Base-by-base conservation (phyloP, 2,888 invertebrate genomes). In the Perizoma flavofasciatum region DNA sequence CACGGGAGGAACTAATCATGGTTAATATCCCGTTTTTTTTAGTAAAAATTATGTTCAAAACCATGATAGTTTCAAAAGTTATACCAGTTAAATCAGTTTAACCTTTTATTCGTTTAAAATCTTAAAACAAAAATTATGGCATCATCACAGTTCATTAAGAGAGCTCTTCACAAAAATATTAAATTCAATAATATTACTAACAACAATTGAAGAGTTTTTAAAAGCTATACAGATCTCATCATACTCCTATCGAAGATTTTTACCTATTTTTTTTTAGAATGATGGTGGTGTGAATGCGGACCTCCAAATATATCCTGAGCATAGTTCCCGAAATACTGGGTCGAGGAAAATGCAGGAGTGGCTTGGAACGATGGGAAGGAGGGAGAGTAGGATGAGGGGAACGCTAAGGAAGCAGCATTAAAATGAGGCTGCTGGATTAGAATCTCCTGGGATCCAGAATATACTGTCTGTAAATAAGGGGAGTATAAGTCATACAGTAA, bases 351-450 rank as follows among this genome's bases (percentile, higher is more conserved):
- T 0, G 55, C 46, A 22, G 63, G 47, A 1, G 59, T 35, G n/a
- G 46, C 43, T 0, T 65, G 64, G 10, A 61, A 54, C 5, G 57
- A 44, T 11, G 56, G 57, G 22, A 22, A 44, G 6, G 61, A 48
- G 32, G 49, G 55, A 5, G 52, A 51, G 50, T 63, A 56, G 7
- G 55, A 40, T 3, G 85, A 73, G 0, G 86, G 79, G 59, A 78
- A 82, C 0, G 82, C 70, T 4, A 86, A 82, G 3, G 75, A 58
- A 4, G 71, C 70, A 5, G 66, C 49, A 11, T 47, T 63, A 8
- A 44, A 48, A 9, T 60, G 55, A 34, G 66, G 67, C 6, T 69
- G 63, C 0, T 64, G 66, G 9, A 63, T 53, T 4, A 66, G 32
- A 9, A 65, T 47, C 5, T 68, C 66, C 11, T 71, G 72, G 5